A percentile compares a stretch with the other conserved stretches of the same genome.
These are phyloP conservation scores for Melanotaenia trifasciata DNA, from an alignment of 2,797 vertebrate species.

Conservation along the genomic window DNA sequence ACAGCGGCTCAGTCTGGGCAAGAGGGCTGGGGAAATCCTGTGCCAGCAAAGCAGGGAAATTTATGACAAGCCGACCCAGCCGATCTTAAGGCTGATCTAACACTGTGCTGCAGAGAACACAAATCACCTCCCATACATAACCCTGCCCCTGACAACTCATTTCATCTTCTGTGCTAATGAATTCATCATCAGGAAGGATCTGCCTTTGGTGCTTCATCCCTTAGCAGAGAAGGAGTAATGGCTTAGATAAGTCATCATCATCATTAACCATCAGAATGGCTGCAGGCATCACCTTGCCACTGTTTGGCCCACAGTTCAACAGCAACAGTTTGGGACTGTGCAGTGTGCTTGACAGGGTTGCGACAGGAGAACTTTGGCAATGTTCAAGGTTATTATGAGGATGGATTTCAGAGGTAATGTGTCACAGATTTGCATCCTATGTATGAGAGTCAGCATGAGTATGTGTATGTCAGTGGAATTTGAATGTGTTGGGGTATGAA, in stretches of 20 bases:
- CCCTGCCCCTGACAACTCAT: constrained; percentile 73
- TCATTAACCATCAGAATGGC: constrained; percentile 45
- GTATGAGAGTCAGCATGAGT: constrained; percentile 52
- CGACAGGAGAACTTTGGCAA: constrained; percentile 27
- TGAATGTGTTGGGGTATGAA: constrained; percentile 69
- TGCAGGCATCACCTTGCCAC: constrained; percentile 43
- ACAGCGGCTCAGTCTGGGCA: constrained; percentile 53
- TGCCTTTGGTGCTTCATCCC: constrained; percentile 60
- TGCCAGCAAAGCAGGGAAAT: constrained; percentile 67
- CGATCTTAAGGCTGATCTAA: constrained; percentile 58
- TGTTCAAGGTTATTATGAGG: constrained; percentile 59
- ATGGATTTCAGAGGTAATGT: constrained; percentile 36
- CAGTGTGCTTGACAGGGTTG: constrained; percentile 49
- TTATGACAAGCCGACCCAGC: constrained; percentile 58
- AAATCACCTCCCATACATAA: constrained; percentile 75
- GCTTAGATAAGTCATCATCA: constrained; percentile 70
- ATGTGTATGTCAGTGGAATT: constrained; percentile 69
- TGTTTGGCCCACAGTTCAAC: constrained; percentile 29
- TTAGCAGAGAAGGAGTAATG: constrained; percentile 69
- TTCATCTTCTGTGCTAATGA: constrained; percentile 77
- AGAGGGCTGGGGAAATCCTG: constrained; percentile 47
- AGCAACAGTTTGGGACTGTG: constrained; percentile 59
- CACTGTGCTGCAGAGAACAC: constrained; percentile 63
- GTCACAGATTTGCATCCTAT: constrained; percentile 46
- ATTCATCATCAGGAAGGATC: constrained; percentile 73